Evolutionary conservation across 2,888 invertebrate genomes (phyloP).

Genomic region (Bruchidius siliquastri): DNA sequence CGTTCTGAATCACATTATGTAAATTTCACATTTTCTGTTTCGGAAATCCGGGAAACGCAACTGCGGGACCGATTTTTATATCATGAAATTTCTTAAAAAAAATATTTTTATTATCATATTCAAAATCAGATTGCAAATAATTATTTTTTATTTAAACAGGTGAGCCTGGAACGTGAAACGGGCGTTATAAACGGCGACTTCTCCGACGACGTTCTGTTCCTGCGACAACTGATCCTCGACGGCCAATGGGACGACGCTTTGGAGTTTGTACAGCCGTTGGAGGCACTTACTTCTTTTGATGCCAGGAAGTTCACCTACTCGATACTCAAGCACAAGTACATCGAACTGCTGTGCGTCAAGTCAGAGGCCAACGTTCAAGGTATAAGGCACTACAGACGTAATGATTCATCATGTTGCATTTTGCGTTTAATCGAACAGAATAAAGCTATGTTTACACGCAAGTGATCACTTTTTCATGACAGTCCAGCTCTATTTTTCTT

Average conservation of each 20-base stretch:
- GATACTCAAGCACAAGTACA: constrained; percentile 88
- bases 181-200: constrained; percentile 91
- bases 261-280: constrained; percentile 92
- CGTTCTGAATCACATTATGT: no score
- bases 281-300: constrained; percentile 77
- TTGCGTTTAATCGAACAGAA: no score
- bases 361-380: constrained; percentile 79
- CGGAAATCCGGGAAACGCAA: no score
- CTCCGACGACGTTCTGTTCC: constrained; percentile 90
- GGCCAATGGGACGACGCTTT: constrained; percentile 98
- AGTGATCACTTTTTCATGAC: no score
- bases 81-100: no score
- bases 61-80: no score
- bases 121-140: neutral
- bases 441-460: no score
- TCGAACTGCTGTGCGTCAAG: constrained; percentile 89
- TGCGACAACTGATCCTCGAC: constrained; percentile 90
- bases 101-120: no score
- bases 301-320: constrained; percentile 79
- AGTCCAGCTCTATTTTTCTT: no score
- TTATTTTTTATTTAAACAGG: constrained; percentile 20
- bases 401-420: neutral
- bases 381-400: constrained; percentile 19
- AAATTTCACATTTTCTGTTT: no score
- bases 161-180: constrained; percentile 89